Conservation (phyloP, 2,113 vertebrate species). For the Hippocampus abdominalis region DNA sequence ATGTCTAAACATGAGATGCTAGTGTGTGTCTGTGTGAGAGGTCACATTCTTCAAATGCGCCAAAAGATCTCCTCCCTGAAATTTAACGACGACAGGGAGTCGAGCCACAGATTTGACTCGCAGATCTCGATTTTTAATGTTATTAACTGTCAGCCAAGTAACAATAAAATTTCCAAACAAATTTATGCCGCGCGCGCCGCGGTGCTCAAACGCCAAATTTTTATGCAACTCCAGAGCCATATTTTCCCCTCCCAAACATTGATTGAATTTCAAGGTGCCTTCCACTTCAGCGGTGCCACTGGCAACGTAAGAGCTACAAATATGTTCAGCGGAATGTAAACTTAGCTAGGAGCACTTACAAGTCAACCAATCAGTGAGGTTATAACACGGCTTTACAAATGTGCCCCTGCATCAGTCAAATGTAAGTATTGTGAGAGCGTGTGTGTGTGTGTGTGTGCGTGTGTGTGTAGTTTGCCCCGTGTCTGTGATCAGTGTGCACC, state of each 20-base stretch:
- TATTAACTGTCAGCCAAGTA: background rate
- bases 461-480: background rate
- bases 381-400: slow-evolving; percentile 19
- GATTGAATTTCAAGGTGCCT: background rate
- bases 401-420: slow-evolving; percentile 37
- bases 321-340: background rate
- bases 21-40: background rate
- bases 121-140: background rate
- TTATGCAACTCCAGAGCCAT: background rate
- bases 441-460: slow-evolving; percentile 4
- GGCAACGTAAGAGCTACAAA: background rate
- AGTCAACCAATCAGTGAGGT: background rate
- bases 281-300: background rate
- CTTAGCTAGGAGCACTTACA: background rate
- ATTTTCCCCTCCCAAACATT: background rate
- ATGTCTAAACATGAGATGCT: background rate
- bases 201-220: background rate
- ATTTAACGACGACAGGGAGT: background rate
- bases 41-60: too few species aligned
- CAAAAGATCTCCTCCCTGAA: background rate
- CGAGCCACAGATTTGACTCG: background rate
- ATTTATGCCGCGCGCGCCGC: background rate
- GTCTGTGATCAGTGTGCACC: slow-evolving; percentile 46
- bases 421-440: slow-evolving; percentile 7
- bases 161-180: background rate